Evolutionary conservation across 2,797 vertebrate genomes (phyloP), one percentile per base, ranked within the genome.

Genomic region (Chelmon rostratus): DNA sequence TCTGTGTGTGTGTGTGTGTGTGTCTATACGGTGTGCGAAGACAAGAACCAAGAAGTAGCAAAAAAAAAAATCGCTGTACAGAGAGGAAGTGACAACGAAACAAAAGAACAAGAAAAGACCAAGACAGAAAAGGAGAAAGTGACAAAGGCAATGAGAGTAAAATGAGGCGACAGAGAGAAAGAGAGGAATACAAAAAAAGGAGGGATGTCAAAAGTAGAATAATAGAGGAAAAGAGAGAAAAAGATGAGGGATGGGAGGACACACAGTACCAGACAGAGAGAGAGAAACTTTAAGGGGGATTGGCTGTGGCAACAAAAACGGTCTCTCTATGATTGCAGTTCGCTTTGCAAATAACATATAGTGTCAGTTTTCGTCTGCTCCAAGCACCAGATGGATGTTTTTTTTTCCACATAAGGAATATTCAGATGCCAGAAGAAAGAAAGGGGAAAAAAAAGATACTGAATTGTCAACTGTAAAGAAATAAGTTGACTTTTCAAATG

Each of bases 331-430:
- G 88, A 90, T 89, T 91, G 81, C 72, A 68, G 40, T 78, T 82
- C 61, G 72, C 79, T 90, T 85, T 88, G 81, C 82, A 90, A 91
- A 90, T 90, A 87, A 83, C 78, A 86, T 84, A 86, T 84, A 89
- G 82, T 90, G 88, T 92, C 89, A 86, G 72, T 88, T 90, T 92
- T 83, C 81, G 73, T 82, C 79, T 52, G 28, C 77, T 88, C 75
- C 58, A 61, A 84, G 83, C 68, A 78, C 49, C 84, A 91, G 85
- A 88, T 86, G 84, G 83, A 90, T 86, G 66, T 3, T 74, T 90
- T 83, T 54, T 78, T 86, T 62, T 21, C 79, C 68, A 87, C 83
- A 88, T 86, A 77, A 73, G 80, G 70, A 86, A 77, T 78, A 89
- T 85, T 85, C 80, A 88, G 72, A 83, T 73, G 85, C 71, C 85